Conservation (phyloP, 2,888 invertebrate species). For the Caenorhabditis angaria region DNA sequence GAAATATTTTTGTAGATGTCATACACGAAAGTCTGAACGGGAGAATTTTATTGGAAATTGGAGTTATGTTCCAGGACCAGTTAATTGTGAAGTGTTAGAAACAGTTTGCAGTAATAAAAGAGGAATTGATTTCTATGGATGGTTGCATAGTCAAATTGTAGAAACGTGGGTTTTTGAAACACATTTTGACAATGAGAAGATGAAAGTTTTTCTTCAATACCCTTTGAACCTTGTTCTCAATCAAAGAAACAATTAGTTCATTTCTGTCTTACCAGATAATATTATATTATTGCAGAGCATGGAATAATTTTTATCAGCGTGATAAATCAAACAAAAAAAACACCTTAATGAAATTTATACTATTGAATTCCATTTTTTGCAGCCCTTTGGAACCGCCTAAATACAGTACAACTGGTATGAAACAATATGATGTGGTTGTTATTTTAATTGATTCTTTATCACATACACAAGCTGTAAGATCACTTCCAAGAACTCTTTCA, state of each 20-base stretch:
- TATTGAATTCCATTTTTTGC: background rate
- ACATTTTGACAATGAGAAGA: too few species aligned
- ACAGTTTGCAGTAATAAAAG: conserved; percentile 30
- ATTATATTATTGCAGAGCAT: too few species aligned
- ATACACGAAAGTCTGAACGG: conserved; percentile 21
- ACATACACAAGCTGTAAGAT: conserved; percentile 44
- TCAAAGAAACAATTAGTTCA: too few species aligned
- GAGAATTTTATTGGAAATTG: conserved; percentile 28
- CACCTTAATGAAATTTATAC: too few species aligned
- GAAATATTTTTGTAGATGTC: conserved; percentile 21
- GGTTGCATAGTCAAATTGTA: conserved; percentile 41
- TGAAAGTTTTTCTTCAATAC: too few species aligned
- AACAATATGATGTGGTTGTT: conserved; percentile 44
- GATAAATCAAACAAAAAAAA: too few species aligned
- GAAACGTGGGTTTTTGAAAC: conserved; percentile 20
- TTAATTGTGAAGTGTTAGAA: conserved; percentile 45
- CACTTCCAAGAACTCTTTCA: conserved; percentile 44
- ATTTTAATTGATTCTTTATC: conserved; percentile 49
- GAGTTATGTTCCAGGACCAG: conserved; percentile 14
- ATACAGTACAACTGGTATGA: conserved; percentile 19
- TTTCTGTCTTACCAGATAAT: too few species aligned
- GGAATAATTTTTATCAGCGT: too few species aligned
- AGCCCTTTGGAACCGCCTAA: conserved; percentile 25
- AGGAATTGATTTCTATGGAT: conserved; percentile 28
- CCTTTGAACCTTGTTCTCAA: too few species aligned